Percentiles rank a stretch among this genome's conserved stretches.
These are phyloP conservation scores for Chironomus tentans DNA, from an alignment of 2,888 invertebrate genomes.

Conservation along the genomic window DNA sequence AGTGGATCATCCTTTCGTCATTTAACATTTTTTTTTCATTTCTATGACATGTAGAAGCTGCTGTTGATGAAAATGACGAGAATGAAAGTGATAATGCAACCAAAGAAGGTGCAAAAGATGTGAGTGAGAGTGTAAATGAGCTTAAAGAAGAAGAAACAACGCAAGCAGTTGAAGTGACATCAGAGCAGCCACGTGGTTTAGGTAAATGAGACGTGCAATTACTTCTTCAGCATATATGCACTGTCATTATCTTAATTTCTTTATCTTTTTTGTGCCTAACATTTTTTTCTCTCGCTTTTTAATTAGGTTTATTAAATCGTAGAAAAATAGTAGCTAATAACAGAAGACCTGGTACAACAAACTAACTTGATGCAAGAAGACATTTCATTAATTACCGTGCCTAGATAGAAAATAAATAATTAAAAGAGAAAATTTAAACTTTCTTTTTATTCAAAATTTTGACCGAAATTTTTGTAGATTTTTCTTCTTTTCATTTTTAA, in stretches of 20 bases:
- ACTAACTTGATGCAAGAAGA: slow-evolving; percentile 32
- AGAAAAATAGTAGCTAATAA: slow-evolving; percentile 49
- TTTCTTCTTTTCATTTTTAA: background rate
- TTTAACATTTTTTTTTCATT: background rate
- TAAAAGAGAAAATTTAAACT: background rate
- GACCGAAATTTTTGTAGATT: background rate
- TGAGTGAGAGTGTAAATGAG: slow-evolving; percentile 38
- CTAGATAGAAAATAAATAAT: background rate
- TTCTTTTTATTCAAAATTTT: background rate
- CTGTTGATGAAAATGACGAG: slow-evolving; percentile 30
- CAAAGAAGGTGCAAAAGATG: slow-evolving; percentile 36
- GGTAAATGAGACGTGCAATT: slow-evolving; percentile 13
- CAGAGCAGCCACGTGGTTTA: slow-evolving; percentile 53
- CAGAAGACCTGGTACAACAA: slow-evolving; percentile 48
- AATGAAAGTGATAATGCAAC: slow-evolving; percentile 26
- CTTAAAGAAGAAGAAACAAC: slow-evolving; percentile 42
- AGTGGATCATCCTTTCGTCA: too few relatives aligned
- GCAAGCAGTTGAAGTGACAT: slow-evolving; percentile 43
- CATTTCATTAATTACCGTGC: background rate
- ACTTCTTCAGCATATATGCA: too few relatives aligned
- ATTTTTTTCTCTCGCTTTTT: background rate
- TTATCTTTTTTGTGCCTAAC: too few relatives aligned
- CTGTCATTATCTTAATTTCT: background rate
- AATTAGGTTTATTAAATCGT: slow-evolving; percentile 52
- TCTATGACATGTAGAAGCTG: slow-evolving; percentile 30